Evolutionary conservation across 1,140 invertebrate genomes (phyloP).

Genomic region (Psilanteris sp.): DNA sequence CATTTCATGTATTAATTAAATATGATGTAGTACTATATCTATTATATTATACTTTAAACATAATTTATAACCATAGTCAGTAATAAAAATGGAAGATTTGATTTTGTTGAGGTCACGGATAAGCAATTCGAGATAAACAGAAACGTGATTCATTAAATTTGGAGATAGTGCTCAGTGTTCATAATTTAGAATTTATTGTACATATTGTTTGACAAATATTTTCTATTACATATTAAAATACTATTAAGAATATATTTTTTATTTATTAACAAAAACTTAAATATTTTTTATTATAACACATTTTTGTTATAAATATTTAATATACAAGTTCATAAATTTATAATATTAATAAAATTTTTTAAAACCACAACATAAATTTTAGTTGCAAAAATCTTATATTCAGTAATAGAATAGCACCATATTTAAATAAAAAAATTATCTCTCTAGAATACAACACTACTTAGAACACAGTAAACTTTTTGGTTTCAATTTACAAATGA

Average conservation of each 20-base stretch:
- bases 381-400: no score
- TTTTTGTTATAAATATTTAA: no score
- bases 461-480: constrained; percentile 13
- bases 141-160: constrained; percentile 22
- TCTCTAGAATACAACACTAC: not conserved
- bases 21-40: constrained; percentile 1
- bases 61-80: no score
- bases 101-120: constrained; percentile 10
- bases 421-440: not conserved
- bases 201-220: not conserved
- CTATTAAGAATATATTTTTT: no score
- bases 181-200: constrained; percentile 3
- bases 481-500: not conserved
- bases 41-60: no score
- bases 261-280: no score
- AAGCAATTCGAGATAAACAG: constrained; percentile 5
- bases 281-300: constrained; percentile 2
- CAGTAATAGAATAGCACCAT: constrained; percentile 38
- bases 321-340: no score
- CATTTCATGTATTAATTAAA: constrained; percentile 12
- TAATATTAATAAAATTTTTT: no score
- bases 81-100: constrained; percentile 8
- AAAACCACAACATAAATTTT: no score
- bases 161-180: constrained; percentile 44
- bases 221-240: no score